Percentiles rank a stretch among this genome's conserved stretches.
phyloP scores from a whole-genome alignment of 1,140 invertebrate genomes.

The Ganaspis sp. region DNA sequence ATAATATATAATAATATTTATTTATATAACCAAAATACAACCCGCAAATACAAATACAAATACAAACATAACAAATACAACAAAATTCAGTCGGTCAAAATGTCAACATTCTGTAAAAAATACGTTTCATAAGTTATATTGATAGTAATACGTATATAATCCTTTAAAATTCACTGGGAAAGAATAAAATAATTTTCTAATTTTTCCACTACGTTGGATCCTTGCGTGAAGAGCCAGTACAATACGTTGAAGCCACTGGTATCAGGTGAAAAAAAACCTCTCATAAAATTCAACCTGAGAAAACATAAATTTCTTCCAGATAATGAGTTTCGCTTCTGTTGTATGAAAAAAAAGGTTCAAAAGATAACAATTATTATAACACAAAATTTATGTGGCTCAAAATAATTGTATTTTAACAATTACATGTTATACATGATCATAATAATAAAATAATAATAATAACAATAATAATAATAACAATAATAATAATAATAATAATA shows the following conservation, averaged over 20 bases:
- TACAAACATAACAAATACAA: too few species aligned
- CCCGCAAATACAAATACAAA: too few species aligned
- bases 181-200: not conserved
- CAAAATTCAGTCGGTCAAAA: too few species aligned
- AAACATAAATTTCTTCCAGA: not conserved
- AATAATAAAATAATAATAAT: too few species aligned
- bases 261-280: not conserved
- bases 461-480: too few species aligned
- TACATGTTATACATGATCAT: too few species aligned
- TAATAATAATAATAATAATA: too few species aligned
- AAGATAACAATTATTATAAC: not conserved
- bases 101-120: too few species aligned
- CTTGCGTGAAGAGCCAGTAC: not conserved
- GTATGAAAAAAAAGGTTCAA: not conserved
- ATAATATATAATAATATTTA: too few species aligned
- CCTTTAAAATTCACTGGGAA: not conserved
- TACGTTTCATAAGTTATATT: not conserved
- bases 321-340: not conserved
- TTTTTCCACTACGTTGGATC: not conserved
- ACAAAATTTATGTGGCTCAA: not conserved
- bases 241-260: not conserved
- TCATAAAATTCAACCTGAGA: not conserved
- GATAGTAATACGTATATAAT: not conserved
- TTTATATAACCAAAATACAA: too few species aligned
- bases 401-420: not conserved